These are phyloP conservation scores for Bungarus multicinctus DNA, from an alignment of 2,113 vertebrate species.

Conservation along the genomic window DNA sequence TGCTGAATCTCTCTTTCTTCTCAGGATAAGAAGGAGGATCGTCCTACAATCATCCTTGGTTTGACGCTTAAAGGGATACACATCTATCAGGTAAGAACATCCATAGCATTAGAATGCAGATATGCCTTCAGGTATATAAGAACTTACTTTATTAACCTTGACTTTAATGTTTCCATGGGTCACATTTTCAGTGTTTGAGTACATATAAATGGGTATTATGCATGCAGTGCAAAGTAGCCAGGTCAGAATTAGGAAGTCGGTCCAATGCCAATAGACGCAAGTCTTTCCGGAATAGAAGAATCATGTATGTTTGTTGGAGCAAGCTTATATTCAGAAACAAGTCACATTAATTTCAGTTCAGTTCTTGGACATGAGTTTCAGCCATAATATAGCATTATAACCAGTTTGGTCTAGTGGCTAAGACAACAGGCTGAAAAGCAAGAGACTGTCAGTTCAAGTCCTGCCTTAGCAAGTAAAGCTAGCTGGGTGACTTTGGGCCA, in stretches of 20 bases:
- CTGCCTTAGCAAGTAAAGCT: neutral
- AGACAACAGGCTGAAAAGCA: neutral
- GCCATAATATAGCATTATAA: neutral
- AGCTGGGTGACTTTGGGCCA: neutral
- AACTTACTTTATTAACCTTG: neutral
- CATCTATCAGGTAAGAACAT: constrained; percentile 84
- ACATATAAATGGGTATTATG: neutral
- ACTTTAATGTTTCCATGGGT: neutral
- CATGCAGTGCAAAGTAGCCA: neutral
- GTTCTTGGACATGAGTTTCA: neutral
- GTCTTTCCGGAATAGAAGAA: neutral
- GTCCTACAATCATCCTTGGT: constrained; percentile 79
- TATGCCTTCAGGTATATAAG: neutral
- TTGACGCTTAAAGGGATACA: constrained; percentile 88
- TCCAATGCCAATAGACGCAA: neutral
- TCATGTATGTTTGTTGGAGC: neutral
- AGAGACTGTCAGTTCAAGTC: neutral
- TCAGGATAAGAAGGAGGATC: constrained; percentile 88
- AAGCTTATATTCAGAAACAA: neutral
- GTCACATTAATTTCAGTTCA: neutral
- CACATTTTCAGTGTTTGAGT: neutral
- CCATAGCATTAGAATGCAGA: neutral
- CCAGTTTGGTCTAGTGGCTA: neutral
- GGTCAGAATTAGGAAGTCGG: neutral
- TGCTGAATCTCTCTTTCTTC: constrained; percentile 2